Evolutionary conservation across 2,888 invertebrate species (phyloP).

Genomic region (Cephus spinipes): DNA sequence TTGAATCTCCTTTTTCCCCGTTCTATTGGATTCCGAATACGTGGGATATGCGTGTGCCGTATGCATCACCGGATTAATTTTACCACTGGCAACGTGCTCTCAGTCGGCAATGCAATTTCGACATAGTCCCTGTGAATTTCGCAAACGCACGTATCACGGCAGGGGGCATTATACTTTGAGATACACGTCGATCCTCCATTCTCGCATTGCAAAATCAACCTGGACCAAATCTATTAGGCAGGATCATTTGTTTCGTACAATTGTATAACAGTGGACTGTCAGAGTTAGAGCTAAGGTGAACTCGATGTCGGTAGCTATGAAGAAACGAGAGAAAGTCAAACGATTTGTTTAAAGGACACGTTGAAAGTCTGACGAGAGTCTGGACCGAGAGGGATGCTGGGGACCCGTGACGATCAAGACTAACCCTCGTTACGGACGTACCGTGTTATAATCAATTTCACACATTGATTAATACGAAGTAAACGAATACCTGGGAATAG

Average conservation of each 20-base stretch:
- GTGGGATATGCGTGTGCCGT: background rate
- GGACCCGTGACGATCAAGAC: conserved; percentile 17
- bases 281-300: background rate
- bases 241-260: background rate
- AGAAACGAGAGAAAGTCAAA: background rate
- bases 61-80: background rate
- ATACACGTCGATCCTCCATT: background rate
- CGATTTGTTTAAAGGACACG: background rate
- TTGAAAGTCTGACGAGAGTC: background rate
- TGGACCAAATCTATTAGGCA: background rate
- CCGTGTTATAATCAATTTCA: conserved; percentile 57
- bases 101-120: background rate
- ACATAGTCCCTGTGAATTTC: background rate
- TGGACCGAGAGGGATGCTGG: conserved; percentile 1
- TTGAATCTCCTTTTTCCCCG: background rate
- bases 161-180: background rate
- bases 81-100: background rate
- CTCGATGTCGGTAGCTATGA: background rate
- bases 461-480: conserved; percentile 63
- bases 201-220: background rate
- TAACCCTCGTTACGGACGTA: conserved; percentile 40
- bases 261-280: background rate
- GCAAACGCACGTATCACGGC: background rate
- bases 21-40: background rate
- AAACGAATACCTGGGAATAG: conserved; percentile 62